Evolutionary conservation across 2,888 invertebrate genomes (phyloP), one percentile per base, ranked within the genome.

Genomic region (Xestobium rufovillosum): DNA sequence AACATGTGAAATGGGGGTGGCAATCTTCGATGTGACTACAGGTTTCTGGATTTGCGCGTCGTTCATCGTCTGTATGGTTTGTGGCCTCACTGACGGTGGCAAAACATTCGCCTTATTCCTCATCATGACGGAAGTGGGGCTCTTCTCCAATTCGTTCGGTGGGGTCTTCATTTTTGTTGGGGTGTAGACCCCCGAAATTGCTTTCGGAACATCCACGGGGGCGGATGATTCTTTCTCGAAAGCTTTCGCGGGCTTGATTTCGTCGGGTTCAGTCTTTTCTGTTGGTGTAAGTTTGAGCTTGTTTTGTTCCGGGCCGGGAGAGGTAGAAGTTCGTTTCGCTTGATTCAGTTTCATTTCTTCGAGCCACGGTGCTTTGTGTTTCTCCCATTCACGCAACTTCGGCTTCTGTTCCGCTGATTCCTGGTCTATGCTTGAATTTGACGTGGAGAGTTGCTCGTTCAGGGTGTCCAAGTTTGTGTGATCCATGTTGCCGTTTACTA

Each of bases 321-420:
- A 59, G 27, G 61, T 59, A 0, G 72, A 71, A 12, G 75, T 75
- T 53, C 78, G 74, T 63, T 76, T 77, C 2, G 77, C 78, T 61
- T 87, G 86, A 54, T 80, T 84, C 45, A 83, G 71, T 57, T 85
- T 85, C 47, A 87, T 72, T 58, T 87, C 86, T 47, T 76, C 81
- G 73, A 87, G 80, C 85, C 85, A 87, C 0, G 86, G 85, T 30
- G 80, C 81, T 53, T 73, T 75, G 50, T 78, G 78, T 53, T 79
- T 81, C 61, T 79, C 80, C 78, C 80, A 80, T 52, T 80, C 80
- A 9, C 80, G 70, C 1, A 78, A 69, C 42, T 76, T 75, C 0
- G 79, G 79, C 50, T 75, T 78, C 8, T 73, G 73, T 56, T 75
- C 55, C 31, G 58, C 55, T 9, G 62, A 60, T 23, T 63, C 55